Base-by-base conservation (phyloP, 2,888 invertebrate species). In the Sphinx pinastri region DNA sequence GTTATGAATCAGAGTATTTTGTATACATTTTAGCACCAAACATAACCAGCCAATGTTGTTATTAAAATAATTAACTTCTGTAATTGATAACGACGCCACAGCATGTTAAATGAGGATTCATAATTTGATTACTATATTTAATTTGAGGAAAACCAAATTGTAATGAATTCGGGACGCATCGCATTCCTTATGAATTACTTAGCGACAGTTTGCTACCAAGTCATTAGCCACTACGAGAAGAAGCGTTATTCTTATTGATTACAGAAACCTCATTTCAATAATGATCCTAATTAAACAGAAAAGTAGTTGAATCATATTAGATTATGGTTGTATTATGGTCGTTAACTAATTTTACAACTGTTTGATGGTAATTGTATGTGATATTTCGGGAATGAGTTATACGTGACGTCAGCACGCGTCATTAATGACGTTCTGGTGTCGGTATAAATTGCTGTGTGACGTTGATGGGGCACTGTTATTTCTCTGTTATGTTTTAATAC, bases 361-460 rank as follows among this genome's bases (percentile, higher is more conserved):
- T 57, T 25, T 59, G 25, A 68, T 45, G 19, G 45, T 25, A 57
- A 25, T 11, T 49, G 16, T 31, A 51, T 25, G 51, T 58, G 58
- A 68, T 58, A 45, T 68, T 60, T 68, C 13, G 38, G n/a, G 58
- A 60, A 68, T 55, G 31, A 51, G 11, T n/a, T 2, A 16, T 49
- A 63, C 49, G 52, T 68, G 68, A 60, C 68, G 52, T 68, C 52
- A 52, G n/a, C 52, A 52, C n/a, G 52, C 59, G 68, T 68, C 59
- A 68, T 68, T 68, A 68, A 68, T 68, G 68, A 52, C 68, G 59
- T 60, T 51, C 51, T 38, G 25, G 49, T 51, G 19, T 68, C 16
- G 25, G 8, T n/a, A 31, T 60, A n/a, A 68, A 59, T 60, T 59
- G 14, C 13, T 45, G 19, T 68, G 13, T 68, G 49, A n/a, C 38